Evolutionary conservation across 1,140 invertebrate genomes (phyloP).

Genomic region (Archegozetes longisetosus): DNA sequence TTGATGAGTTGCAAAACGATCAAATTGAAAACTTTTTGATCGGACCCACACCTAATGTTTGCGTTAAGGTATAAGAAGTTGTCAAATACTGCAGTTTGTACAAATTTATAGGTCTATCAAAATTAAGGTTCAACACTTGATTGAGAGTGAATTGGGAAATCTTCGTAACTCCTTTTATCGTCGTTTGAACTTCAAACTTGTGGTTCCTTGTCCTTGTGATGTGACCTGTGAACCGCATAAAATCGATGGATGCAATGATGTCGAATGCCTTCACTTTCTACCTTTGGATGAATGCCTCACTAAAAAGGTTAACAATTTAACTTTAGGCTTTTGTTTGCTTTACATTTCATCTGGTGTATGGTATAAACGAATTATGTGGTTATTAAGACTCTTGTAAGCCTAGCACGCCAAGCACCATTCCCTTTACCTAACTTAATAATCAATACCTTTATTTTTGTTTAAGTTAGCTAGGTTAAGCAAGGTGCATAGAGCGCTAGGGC

Average conservation of each 20-base stretch:
- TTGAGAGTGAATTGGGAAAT: constrained; percentile 30
- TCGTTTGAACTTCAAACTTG: constrained; percentile 28
- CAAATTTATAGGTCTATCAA: background rate
- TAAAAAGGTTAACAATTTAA: constrained; percentile 29
- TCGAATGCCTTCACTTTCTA: constrained; percentile 32
- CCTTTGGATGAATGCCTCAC: constrained; percentile 33
- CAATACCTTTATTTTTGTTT: too few relatives aligned
- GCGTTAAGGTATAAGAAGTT: constrained; percentile 18
- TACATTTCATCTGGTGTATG: too few relatives aligned
- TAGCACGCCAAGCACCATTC: too few relatives aligned
- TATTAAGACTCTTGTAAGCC: too few relatives aligned
- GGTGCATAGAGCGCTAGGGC: too few relatives aligned
- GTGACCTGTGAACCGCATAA: constrained; percentile 28
- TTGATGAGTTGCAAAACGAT: constrained; percentile 14
- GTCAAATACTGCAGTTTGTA: background rate
- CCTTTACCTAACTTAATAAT: too few relatives aligned
- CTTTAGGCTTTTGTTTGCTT: too few relatives aligned
- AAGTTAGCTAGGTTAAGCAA: too few relatives aligned
- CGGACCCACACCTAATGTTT: constrained; percentile 19
- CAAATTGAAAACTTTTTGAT: constrained; percentile 12
- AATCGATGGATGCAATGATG: constrained; percentile 24
- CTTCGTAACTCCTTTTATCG: constrained; percentile 31
- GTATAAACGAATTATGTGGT: too few relatives aligned
- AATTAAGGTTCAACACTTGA: constrained; percentile 30
- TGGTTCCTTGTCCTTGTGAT: constrained; percentile 30